phyloP scores from a whole-genome alignment of 2,113 vertebrate species.

The Actenoides hombroni region DNA sequence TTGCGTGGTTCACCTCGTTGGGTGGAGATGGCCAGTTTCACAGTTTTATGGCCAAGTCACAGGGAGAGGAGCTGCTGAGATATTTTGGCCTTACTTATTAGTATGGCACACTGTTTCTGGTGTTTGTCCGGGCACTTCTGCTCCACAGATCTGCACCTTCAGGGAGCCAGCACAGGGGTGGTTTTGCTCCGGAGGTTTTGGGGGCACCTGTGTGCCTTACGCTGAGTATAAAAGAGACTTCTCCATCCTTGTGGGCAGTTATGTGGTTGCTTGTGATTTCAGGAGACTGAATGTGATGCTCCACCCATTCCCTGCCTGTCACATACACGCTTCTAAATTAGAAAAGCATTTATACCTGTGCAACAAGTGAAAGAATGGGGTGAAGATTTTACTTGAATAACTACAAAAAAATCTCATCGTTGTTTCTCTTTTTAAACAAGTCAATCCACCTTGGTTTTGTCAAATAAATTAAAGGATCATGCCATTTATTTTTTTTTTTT shows the following conservation, averaged over 20 bases:
- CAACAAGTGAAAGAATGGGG: background rate
- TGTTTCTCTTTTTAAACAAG: background rate
- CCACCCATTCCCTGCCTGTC: background rate
- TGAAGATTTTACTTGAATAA: background rate
- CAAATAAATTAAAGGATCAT: background rate
- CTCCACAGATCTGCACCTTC: background rate
- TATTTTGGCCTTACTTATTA: background rate
- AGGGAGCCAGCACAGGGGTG: background rate
- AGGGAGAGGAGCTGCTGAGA: background rate
- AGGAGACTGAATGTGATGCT: background rate
- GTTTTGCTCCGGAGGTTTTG: background rate
- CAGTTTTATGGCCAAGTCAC: background rate
- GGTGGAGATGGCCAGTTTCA: background rate
- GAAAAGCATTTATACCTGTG: background rate
- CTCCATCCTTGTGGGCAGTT: background rate
- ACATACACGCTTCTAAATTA: background rate
- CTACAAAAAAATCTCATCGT: background rate
- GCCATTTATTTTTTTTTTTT: background rate
- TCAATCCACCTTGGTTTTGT: background rate
- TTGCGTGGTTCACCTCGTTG: accelerated
- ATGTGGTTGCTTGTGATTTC: background rate
- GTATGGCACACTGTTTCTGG: background rate
- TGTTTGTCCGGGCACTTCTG: background rate
- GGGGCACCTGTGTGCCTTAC: background rate
- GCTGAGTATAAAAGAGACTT: background rate